A percentile compares a stretch with the other conserved stretches of the same genome.
phyloP scores from a whole-genome alignment of 2,888 invertebrate species.

The Agriotes lineatus region DNA sequence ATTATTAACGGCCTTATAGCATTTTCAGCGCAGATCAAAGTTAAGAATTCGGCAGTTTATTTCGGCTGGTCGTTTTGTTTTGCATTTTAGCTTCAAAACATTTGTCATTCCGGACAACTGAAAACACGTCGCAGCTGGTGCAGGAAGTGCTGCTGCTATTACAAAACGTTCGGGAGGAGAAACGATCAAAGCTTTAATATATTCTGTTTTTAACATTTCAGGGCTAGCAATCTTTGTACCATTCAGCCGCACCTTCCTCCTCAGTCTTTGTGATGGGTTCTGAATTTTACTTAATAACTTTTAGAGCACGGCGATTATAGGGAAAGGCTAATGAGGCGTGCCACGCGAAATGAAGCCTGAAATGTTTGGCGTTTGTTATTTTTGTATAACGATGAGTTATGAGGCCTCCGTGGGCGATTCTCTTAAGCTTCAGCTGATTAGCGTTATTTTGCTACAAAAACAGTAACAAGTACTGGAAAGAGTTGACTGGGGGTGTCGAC shows the following conservation, averaged over 20 bases:
- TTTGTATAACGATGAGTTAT: conserved; percentile 23
- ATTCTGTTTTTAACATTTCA: neutral
- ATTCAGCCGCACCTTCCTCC: neutral
- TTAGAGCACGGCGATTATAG: conserved; percentile 20
- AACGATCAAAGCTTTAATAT: conserved; percentile 9
- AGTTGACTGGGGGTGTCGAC: no score
- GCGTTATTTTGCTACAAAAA: neutral
- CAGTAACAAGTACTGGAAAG: no score
- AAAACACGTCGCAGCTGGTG: conserved; percentile 1
- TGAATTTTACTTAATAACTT: conserved; percentile 17
- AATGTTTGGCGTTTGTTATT: conserved; percentile 22
- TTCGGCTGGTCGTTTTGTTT: neutral
- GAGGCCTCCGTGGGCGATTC: neutral
- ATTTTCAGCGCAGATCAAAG: neutral
- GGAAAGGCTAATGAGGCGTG: conserved; percentile 20
- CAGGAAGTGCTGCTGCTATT: neutral
- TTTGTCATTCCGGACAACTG: neutral
- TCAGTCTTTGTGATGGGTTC: neutral
- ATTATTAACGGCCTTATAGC: no score
- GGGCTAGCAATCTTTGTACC: neutral
- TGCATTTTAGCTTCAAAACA: neutral
- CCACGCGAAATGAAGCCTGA: conserved; percentile 26
- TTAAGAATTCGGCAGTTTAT: neutral
- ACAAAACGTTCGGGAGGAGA: conserved; percentile 3
- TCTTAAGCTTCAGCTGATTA: neutral